A percentile compares a stretch with the other conserved stretches of the same genome.
phyloP scores from a whole-genome alignment of 2,797 vertebrate species.

The Scolopax bukidnonensis region DNA sequence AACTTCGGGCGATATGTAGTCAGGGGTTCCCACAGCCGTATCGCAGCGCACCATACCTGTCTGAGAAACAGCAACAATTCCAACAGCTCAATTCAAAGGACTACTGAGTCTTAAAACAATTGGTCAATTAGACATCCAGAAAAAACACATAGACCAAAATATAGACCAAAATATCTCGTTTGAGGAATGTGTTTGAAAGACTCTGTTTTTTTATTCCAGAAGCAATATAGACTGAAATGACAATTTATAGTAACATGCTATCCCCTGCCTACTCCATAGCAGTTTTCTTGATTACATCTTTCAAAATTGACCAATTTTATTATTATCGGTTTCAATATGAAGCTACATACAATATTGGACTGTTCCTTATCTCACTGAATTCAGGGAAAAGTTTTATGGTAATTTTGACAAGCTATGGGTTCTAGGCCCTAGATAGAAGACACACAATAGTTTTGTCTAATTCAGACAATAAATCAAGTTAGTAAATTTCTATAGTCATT shows the following conservation, averaged over 20 bases:
- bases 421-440: neutral
- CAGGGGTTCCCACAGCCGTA: slow-evolving; percentile 96
- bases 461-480: neutral
- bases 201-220: neutral
- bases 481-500: neutral
- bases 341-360: neutral
- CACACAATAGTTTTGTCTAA: neutral
- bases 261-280: fast-evolving
- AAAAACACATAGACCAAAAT: neutral
- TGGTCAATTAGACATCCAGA: neutral
- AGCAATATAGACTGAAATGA: neutral
- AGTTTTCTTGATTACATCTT: neutral
- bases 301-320: neutral
- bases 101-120: neutral
- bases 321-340: neutral
- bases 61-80: slow-evolving; percentile 74
- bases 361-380: neutral
- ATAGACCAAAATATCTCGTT: neutral
- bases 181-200: neutral
- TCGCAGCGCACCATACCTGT: slow-evolving; percentile 98
- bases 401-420: neutral
- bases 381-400: neutral
- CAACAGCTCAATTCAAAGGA: neutral
- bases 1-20: slow-evolving; percentile 98
- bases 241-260: neutral